Evolutionary conservation across 2,113 vertebrate species (phyloP).

Genomic region (Stigmatopora nigra): DNA sequence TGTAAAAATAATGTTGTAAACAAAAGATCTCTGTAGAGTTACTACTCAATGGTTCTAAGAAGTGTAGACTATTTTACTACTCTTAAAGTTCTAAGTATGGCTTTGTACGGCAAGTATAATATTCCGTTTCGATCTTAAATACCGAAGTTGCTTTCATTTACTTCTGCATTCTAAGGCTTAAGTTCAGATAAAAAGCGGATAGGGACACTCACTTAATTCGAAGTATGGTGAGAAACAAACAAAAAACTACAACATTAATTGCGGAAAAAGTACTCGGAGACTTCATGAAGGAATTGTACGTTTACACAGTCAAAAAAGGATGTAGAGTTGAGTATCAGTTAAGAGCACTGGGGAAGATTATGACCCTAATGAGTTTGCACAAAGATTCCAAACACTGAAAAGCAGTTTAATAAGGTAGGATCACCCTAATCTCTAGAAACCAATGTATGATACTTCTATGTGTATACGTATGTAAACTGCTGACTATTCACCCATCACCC

Average conservation of each 20-base stretch:
- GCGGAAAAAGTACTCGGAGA: too few relatives aligned
- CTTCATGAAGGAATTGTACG: too few relatives aligned
- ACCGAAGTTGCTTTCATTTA: background rate
- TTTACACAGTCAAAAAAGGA: too few relatives aligned
- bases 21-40: background rate
- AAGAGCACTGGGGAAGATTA: too few relatives aligned
- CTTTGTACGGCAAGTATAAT: background rate
- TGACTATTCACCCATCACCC: background rate
- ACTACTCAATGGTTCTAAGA: background rate
- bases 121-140: background rate
- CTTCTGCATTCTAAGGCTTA: background rate
- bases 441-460: background rate
- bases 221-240: too few relatives aligned
- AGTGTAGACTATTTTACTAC: background rate
- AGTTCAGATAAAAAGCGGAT: too few relatives aligned
- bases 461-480: background rate
- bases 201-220: too few relatives aligned
- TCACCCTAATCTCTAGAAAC: background rate
- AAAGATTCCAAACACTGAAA: too few relatives aligned
- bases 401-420: background rate
- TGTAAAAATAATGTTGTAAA: background rate
- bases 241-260: too few relatives aligned
- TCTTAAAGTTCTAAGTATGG: background rate
- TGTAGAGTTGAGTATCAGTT: too few relatives aligned
- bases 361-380: too few relatives aligned